Conservation (phyloP, 1,140 invertebrate species). For the Zaprionus africanus region DNA sequence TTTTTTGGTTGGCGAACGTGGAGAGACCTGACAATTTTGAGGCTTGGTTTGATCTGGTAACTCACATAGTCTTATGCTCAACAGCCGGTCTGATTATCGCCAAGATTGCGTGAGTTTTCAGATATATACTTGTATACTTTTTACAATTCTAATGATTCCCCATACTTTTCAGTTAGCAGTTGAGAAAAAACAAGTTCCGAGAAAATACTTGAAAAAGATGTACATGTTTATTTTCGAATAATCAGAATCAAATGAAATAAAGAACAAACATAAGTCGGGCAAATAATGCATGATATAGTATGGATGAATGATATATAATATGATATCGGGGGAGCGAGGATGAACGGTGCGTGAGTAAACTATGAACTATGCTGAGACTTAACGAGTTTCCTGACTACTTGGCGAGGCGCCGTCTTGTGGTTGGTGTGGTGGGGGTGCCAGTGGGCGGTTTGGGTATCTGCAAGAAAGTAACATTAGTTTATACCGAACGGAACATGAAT, state of each 20-base stretch:
- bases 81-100: conserved; percentile 25
- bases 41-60: not conserved
- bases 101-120: conserved; percentile 32
- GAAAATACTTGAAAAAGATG: conserved; percentile 54
- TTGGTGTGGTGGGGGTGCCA: conserved; percentile 75
- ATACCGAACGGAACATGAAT: not conserved
- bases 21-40: conserved; percentile 11
- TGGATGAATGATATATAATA: not conserved
- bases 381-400: conserved; percentile 62
- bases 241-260: conserved; percentile 32
- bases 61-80: conserved; percentile 14
- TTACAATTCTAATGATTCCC: not conserved
- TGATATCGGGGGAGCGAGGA: not conserved
- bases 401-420: conserved; percentile 74
- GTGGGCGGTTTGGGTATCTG: conserved; percentile 79
- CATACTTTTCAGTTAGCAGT: not conserved
- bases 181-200: not conserved
- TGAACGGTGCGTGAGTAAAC: conserved; percentile 34
- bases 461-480: not conserved
- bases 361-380: conserved; percentile 59
- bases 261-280: not conserved
- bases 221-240: conserved; percentile 58
- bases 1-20: conserved; percentile 37
- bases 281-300: conserved; percentile 16
- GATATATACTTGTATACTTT: not conserved